Conservation (phyloP, 2,113 vertebrate species). For the Dascyllus trimaculatus region DNA sequence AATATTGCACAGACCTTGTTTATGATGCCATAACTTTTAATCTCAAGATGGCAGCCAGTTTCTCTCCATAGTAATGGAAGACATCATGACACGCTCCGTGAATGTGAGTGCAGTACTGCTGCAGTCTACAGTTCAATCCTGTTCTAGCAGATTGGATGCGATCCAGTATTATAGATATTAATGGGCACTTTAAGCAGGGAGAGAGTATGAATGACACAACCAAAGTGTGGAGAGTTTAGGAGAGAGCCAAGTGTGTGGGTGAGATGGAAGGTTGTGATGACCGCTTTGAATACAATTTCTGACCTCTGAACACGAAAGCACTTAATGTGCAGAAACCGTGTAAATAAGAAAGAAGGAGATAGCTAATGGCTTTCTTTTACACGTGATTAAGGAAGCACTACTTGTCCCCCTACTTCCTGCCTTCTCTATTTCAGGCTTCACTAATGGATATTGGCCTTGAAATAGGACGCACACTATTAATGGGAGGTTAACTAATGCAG, state of each 20-base stretch:
- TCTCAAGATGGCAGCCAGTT: slow-evolving; percentile 39
- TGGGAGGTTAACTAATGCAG: not conserved
- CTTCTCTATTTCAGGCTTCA: slow-evolving; percentile 8
- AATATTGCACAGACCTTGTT: slow-evolving; percentile 26
- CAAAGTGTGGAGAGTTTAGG: slow-evolving; percentile 35
- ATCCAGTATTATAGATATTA: slow-evolving; percentile 54
- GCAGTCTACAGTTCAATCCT: slow-evolving; percentile 32
- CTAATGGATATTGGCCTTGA: slow-evolving; percentile 26
- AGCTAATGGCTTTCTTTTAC: slow-evolving; percentile 23
- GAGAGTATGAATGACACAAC: slow-evolving; percentile 57
- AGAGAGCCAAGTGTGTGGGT: slow-evolving; percentile 27
- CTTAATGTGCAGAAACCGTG: slow-evolving; percentile 29
- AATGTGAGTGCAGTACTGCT: slow-evolving; percentile 34
- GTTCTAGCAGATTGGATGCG: slow-evolving; percentile 46
- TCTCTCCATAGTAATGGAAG: slow-evolving; percentile 39
- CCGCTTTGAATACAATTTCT: slow-evolving; percentile 37
- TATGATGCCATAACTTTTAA: slow-evolving; percentile 40
- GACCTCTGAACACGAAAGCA: slow-evolving; percentile 38
- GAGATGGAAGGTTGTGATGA: slow-evolving; percentile 27
- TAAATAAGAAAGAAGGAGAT: slow-evolving; percentile 33
- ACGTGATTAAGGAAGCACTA: slow-evolving; percentile 26
- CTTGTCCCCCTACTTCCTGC: not conserved
- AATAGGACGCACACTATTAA: not conserved
- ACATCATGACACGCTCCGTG: slow-evolving; percentile 30
- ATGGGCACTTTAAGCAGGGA: slow-evolving; percentile 51